Percentiles rank a stretch among this genome's conserved stretches.
phyloP scores from a whole-genome alignment of 2,888 invertebrate species.

The Autographa pulchrina region DNA sequence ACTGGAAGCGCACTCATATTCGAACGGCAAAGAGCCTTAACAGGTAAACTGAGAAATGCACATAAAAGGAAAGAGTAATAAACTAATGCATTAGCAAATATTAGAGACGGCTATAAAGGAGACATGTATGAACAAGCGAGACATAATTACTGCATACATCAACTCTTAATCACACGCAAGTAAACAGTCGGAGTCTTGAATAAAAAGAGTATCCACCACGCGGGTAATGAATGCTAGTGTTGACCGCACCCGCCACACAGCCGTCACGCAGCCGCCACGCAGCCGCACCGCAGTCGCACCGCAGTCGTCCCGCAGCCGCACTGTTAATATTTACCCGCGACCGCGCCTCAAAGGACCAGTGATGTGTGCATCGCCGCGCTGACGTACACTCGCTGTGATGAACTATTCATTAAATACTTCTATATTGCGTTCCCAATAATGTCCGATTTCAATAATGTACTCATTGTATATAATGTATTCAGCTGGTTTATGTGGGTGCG shows the following conservation, averaged over 20 bases:
- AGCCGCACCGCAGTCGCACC: conserved; percentile 21
- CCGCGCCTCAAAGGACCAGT: conserved; percentile 45
- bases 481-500: neutral
- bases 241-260: conserved; percentile 31
- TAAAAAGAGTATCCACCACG: conserved; percentile 21
- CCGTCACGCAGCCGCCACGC: conserved; percentile 18
- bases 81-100: conserved; percentile 39
- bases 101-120: conserved; percentile 14
- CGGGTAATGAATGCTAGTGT: conserved; percentile 34
- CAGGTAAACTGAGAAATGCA: conserved; percentile 2
- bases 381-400: conserved; percentile 18
- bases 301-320: neutral
- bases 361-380: conserved; percentile 20
- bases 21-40: neutral
- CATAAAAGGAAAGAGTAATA: conserved; percentile 5
- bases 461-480: neutral
- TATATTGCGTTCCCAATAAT: conserved; percentile 5
- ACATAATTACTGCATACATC: conserved; percentile 3
- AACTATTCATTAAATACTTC: conserved; percentile 9
- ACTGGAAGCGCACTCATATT: neutral
- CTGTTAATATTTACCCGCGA: conserved; percentile 38
- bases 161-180: neutral
- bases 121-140: conserved; percentile 1
- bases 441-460: conserved; percentile 9
- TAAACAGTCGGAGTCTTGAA: conserved; percentile 27